Evolutionary conservation across 1,140 invertebrate species (phyloP).

Genomic region (Nebria ingens): DNA sequence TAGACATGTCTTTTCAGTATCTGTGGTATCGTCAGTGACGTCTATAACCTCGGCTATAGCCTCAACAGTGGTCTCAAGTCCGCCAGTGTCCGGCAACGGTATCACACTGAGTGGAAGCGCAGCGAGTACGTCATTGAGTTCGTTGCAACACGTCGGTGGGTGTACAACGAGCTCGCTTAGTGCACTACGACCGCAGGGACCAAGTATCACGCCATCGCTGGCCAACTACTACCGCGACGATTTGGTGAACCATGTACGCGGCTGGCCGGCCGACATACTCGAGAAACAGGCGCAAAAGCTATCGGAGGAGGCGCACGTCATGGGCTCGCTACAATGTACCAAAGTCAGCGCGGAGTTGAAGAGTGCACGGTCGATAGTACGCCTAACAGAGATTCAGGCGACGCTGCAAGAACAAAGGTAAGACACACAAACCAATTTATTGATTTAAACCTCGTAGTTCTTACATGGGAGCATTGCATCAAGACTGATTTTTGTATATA

Average conservation of each 20-base stretch:
- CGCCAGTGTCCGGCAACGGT: not conserved
- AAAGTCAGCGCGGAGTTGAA: slow-evolving; percentile 91
- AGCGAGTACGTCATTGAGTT: not conserved
- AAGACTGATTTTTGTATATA: too few relatives aligned
- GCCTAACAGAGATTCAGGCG: slow-evolving; percentile 91
- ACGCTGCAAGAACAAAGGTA: slow-evolving; percentile 95
- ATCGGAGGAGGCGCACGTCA: slow-evolving; percentile 71
- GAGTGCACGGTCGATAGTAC: slow-evolving; percentile 84
- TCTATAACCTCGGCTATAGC: not conserved
- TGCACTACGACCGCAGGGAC: slow-evolving; percentile 32
- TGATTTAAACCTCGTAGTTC: too few relatives aligned
- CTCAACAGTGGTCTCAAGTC: not conserved
- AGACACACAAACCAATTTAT: slow-evolving; percentile 18
- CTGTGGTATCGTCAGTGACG: not conserved
- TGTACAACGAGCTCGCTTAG: slow-evolving; percentile 33
- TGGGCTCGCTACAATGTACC: slow-evolving; percentile 81
- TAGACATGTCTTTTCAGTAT: not conserved
- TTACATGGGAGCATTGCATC: too few relatives aligned
- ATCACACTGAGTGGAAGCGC: not conserved
- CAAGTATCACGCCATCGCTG: slow-evolving; percentile 70
- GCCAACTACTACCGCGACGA: slow-evolving; percentile 87
- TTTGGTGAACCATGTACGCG: slow-evolving; percentile 80
- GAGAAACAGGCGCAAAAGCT: slow-evolving; percentile 87
- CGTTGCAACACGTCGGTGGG: slow-evolving; percentile 23
- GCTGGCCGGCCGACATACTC: slow-evolving; percentile 83